These are phyloP conservation scores for Lanius collurio DNA, from an alignment of 2,113 vertebrate genomes.

Conservation along the genomic window DNA sequence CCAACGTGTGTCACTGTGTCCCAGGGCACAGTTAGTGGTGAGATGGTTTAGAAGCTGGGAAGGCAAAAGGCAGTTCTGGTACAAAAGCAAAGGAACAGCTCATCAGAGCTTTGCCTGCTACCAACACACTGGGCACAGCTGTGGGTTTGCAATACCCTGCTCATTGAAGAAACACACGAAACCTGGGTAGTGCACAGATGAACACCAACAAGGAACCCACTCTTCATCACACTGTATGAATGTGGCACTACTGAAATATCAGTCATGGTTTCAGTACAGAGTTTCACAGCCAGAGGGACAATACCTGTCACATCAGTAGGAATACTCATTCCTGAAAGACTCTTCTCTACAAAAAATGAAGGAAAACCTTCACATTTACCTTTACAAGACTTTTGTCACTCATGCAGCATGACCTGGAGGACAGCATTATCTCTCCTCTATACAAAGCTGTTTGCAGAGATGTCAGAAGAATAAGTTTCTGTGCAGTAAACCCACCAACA, in stretches of 20 bases:
- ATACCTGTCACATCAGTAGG: background rate
- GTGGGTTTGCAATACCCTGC: background rate
- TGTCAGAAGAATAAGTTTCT: background rate
- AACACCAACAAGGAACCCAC: background rate
- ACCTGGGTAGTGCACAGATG: background rate
- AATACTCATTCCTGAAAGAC: background rate
- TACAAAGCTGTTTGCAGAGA: background rate
- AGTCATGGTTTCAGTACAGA: background rate
- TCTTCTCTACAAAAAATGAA: background rate
- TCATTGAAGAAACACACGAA: background rate
- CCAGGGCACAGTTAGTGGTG: background rate
- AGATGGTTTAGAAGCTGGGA: background rate
- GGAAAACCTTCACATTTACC: background rate
- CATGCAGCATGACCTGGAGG: background rate
- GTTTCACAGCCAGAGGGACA: background rate
- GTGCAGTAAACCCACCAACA: background rate
- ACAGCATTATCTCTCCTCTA: background rate
- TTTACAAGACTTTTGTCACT: background rate
- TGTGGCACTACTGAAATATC: background rate
- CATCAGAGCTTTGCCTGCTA: background rate
- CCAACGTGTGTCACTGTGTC: background rate
- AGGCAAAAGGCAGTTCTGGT: background rate
- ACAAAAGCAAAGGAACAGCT: background rate
- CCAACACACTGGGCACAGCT: rapidly evolving
- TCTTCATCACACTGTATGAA: background rate